Conservation (phyloP, 2,113 vertebrate genomes). For the Plotosus lineatus region DNA sequence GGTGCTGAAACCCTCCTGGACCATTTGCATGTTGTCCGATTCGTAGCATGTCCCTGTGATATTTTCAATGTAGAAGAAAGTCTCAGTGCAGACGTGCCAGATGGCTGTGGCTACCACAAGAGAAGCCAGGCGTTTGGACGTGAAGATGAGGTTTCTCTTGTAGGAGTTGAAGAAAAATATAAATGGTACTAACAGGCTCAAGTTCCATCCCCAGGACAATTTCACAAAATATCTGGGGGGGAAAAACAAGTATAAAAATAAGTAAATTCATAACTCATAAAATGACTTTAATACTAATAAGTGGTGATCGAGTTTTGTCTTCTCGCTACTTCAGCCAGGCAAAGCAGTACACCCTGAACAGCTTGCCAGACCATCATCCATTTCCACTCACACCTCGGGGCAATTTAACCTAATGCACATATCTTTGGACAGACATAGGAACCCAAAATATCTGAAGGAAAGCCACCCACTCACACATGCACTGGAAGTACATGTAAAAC, state of each 20-base stretch:
- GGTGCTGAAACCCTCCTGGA: conserved; percentile 54
- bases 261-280: not conserved
- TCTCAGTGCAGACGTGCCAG: conserved; percentile 82
- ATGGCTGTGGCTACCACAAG: conserved; percentile 81
- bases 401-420: too few relatives aligned
- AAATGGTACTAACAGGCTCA: conserved; percentile 90
- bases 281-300: not conserved
- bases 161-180: conserved; percentile 78
- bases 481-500: too few relatives aligned
- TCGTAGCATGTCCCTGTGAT: conserved; percentile 79
- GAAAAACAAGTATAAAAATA: conserved; percentile 41
- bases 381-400: too few relatives aligned
- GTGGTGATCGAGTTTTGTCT: not conserved
- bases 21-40: not conserved
- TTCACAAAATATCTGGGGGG: conserved; percentile 91
- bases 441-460: too few relatives aligned
- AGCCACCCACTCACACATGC: too few relatives aligned
- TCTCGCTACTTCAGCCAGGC: too few relatives aligned
- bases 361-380: too few relatives aligned
- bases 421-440: too few relatives aligned
- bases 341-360: too few relatives aligned
- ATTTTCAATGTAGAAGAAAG: conserved; percentile 85
- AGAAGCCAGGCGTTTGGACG: conserved; percentile 73
- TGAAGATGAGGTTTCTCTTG: conserved; percentile 60
- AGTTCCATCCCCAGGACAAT: conserved; percentile 92